Conservation (phyloP, 1,140 invertebrate genomes). For the Drepana arcuata region DNA sequence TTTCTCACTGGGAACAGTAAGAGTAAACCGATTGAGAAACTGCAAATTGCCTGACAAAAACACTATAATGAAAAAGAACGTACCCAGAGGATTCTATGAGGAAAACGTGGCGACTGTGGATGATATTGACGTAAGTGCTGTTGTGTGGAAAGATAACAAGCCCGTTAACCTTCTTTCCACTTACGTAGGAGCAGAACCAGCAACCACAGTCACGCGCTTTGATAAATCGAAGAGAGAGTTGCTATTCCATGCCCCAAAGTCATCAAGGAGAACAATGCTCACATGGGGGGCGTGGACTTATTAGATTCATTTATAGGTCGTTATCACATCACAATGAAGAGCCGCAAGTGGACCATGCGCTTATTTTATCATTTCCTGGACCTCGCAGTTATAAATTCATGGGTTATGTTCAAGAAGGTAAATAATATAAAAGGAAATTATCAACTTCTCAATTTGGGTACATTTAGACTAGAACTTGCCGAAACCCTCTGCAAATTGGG, state of each 20-base stretch:
- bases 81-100: slow-evolving; percentile 10
- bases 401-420: slow-evolving; percentile 6
- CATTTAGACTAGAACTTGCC: too few species aligned
- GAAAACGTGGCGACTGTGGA: slow-evolving; percentile 14
- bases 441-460: too few species aligned
- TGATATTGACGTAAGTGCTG: slow-evolving; percentile 8
- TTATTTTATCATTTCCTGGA: slow-evolving; percentile 12
- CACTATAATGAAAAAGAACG: slow-evolving; percentile 11
- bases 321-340: slow-evolving; percentile 4
- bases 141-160: slow-evolving; percentile 6
- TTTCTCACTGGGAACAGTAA: slow-evolving; percentile 21
- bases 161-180: background rate
- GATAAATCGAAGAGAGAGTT: background rate
- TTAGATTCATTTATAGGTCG: slow-evolving; percentile 3
- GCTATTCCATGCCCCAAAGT: background rate
- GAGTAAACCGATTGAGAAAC: slow-evolving; percentile 16
- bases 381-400: slow-evolving; percentile 5
- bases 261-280: background rate
- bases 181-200: background rate
- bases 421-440: too few species aligned
- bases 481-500: too few species aligned
- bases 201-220: background rate
- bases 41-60: slow-evolving; percentile 15
- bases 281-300: slow-evolving; percentile 7
- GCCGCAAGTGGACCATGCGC: slow-evolving; percentile 1